Base-by-base conservation (phyloP, 1,140 invertebrate species). In the Cryptotermes secundus region DNA sequence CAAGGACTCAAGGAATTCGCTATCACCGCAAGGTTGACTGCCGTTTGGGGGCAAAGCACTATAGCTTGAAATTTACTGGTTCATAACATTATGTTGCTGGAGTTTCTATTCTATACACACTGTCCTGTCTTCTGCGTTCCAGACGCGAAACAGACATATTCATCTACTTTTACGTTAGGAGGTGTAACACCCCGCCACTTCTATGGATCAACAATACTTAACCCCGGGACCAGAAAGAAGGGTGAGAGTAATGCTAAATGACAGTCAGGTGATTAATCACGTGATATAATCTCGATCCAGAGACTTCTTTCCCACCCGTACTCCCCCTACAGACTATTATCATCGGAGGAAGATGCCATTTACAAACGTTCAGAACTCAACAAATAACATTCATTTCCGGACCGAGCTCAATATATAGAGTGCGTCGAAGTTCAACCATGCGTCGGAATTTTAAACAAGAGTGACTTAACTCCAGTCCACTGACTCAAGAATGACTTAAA, bases 351-450 rank as follows among this genome's bases (percentile, higher is more conserved):
- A 72, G 26, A 72, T 72, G 59, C 59, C 59, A 72, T 31, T 72
- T 72, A 31, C 59, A 31, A n/a, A 26, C 26, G n/a, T 72, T 31
- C 59, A 26, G 26, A 72, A 72, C 59, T 72, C 59, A n/a, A 72
- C 59, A 72, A 72, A 72, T 72, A 72, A 72, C 59, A n/a, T 72
- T 72, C 59, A 72, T 72, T 72, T 72, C 59, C 59, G 59, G 59
- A 72, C 26, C 0, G 3, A 72, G 26, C 2, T 72, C 59, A 72
- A 72, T 72, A 72, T 72, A 72, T 65, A 72, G 19, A 24, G n/a
- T n/a, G 26, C 19, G n/a, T n/a, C 9, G 59, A 72, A 6, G 26
- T 31, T 31, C 6, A 12, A 72, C 59, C 26, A 6, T 72, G 26
- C 26, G 26, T 31, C 59, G n/a, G 31, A 31, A n/a, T 12, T 72